Conservation (phyloP, 2,797 vertebrate species). For the Fringilla coelebs region DNA sequence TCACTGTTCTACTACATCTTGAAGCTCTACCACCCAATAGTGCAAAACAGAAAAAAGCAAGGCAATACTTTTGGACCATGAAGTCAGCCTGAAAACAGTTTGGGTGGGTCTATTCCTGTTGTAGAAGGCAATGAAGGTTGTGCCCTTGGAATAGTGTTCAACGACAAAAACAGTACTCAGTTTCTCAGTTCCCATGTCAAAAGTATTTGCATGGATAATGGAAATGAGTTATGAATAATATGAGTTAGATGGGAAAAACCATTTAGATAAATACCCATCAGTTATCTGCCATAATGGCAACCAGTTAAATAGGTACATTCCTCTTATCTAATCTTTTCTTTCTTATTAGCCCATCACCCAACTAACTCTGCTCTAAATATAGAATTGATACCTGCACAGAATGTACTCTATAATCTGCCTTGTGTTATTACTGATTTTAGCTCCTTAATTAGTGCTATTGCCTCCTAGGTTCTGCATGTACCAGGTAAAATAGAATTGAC, state of each 20-base stretch:
- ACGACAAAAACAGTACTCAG: background rate
- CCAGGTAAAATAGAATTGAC: constrained; percentile 6
- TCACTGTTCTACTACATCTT: background rate
- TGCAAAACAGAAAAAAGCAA: background rate
- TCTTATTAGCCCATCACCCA: constrained; percentile 21
- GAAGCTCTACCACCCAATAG: background rate
- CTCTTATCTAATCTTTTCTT: constrained; percentile 9
- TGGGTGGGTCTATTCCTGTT: background rate
- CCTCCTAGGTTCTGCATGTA: background rate
- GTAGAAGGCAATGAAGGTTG: background rate
- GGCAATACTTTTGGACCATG: background rate
- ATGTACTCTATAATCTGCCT: constrained; percentile 31
- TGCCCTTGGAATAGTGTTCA: background rate
- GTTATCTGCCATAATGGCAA: background rate
- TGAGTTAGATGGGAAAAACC: background rate
- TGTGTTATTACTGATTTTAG: constrained; percentile 41
- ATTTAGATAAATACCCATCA: background rate
- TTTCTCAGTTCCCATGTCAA: background rate
- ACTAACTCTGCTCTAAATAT: constrained; percentile 39
- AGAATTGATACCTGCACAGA: constrained; percentile 53
- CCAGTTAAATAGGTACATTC: background rate
- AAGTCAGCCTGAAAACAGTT: background rate
- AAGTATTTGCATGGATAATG: background rate
- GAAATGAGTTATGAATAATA: background rate
- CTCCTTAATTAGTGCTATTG: constrained; percentile 41